phyloP scores from a whole-genome alignment of 1,140 invertebrate genomes.

The Amphibalanus amphitrite region DNA sequence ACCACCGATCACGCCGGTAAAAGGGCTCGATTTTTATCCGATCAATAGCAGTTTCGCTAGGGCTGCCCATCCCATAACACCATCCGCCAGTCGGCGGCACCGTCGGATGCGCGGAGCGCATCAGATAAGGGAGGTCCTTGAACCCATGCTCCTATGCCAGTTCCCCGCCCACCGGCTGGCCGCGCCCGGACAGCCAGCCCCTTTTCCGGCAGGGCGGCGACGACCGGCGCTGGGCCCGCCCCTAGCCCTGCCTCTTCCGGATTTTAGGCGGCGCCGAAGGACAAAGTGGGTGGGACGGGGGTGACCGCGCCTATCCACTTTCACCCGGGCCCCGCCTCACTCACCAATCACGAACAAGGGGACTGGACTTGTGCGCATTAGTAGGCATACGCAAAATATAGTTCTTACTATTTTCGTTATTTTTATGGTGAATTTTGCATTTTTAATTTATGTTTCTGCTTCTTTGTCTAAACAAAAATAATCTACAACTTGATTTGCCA shows the following conservation, averaged over 20 bases:
- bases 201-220: background rate
- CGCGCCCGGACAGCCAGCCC: background rate
- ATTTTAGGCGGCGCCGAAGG: background rate
- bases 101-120: too few relatives aligned
- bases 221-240: background rate
- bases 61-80: too few relatives aligned
- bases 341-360: background rate
- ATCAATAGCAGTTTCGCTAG: too few relatives aligned
- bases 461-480: too few relatives aligned
- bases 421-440: background rate
- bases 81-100: too few relatives aligned
- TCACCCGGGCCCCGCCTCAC: background rate
- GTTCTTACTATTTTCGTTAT: background rate
- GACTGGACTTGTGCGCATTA: background rate
- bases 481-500: too few relatives aligned
- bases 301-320: background rate
- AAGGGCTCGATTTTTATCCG: too few relatives aligned
- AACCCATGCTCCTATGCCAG: background rate
- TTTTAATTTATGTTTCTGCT: too few relatives aligned
- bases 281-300: background rate
- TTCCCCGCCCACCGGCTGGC: background rate
- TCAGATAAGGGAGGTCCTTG: background rate
- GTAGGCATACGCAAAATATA: background rate
- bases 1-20: too few relatives aligned
- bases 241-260: background rate